phyloP scores from a whole-genome alignment of 2,888 invertebrate genomes.

The Brenthis ino region DNA sequence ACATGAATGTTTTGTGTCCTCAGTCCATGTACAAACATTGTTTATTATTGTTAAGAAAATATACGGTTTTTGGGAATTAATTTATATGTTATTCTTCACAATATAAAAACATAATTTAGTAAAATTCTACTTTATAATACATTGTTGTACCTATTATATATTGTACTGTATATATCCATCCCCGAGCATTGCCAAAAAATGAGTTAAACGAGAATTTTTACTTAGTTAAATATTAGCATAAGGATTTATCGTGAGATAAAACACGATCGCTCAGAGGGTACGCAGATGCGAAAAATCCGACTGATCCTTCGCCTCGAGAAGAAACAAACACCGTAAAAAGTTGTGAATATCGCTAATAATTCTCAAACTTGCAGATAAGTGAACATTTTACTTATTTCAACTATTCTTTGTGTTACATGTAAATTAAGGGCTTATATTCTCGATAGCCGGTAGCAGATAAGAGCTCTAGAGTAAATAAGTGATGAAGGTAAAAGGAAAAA shows the following conservation, averaged over 20 bases:
- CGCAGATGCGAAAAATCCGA: conserved; percentile 66
- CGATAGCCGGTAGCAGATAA: conserved; percentile 39
- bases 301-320: conserved; percentile 58
- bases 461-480: conserved; percentile 42
- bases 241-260: conserved; percentile 38
- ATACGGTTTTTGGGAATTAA: neutral
- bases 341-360: conserved; percentile 66
- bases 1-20: conserved; percentile 19
- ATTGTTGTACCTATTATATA: too few species aligned
- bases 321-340: conserved; percentile 70
- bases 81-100: neutral
- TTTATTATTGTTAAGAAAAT: neutral
- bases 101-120: too few species aligned
- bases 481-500: conserved; percentile 44
- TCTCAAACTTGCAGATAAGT: conserved; percentile 62
- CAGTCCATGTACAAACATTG: conserved; percentile 6
- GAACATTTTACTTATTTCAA: conserved; percentile 56
- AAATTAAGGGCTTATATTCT: conserved; percentile 46
- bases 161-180: too few species aligned
- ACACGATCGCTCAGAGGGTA: conserved; percentile 53
- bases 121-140: too few species aligned
- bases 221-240: conserved; percentile 36
- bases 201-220: conserved; percentile 25
- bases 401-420: conserved; percentile 48
- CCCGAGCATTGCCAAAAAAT: conserved; percentile 19